Evolutionary conservation across 2,888 invertebrate genomes (phyloP).

Genomic region (Lasioglossum morio): DNA sequence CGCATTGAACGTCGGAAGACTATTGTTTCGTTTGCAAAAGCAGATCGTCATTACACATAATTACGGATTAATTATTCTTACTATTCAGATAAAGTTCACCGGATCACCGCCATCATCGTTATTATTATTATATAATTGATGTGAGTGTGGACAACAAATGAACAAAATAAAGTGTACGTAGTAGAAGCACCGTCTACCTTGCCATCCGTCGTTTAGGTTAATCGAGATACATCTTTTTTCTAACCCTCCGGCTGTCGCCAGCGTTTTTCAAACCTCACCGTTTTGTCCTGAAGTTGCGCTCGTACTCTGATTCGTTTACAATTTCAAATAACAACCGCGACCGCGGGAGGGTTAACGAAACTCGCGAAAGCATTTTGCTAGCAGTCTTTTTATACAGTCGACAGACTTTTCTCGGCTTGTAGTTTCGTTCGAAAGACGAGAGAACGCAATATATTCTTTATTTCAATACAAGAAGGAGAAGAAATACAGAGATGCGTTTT

Average conservation of each 20-base stretch:
- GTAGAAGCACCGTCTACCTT: constrained; percentile 62
- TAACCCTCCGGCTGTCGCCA: background rate
- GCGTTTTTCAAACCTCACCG: background rate
- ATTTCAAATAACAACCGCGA: background rate
- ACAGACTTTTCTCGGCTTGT: background rate
- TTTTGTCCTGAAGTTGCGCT: background rate
- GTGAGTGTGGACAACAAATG: constrained; percentile 74
- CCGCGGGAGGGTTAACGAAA: background rate
- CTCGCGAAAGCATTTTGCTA: background rate
- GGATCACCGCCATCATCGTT: constrained; percentile 66
- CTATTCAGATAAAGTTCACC: constrained; percentile 66
- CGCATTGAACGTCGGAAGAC: constrained; percentile 54
- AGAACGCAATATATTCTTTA: constrained; percentile 45
- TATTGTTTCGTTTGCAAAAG: constrained; percentile 65
- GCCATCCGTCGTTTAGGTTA: constrained; percentile 50
- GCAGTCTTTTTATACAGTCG: background rate
- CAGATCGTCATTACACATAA: constrained; percentile 65
- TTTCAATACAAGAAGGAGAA: constrained; percentile 40
- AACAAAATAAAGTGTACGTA: constrained; percentile 76
- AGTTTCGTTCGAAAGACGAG: background rate
- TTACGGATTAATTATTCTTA: constrained; percentile 71
- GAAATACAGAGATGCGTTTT: constrained; percentile 26
- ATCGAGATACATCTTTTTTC: background rate
- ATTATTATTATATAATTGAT: constrained; percentile 76
- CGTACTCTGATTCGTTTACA: background rate